Percentiles rank a stretch among this genome's conserved stretches.
phyloP scores from a whole-genome alignment of 35 echinoderm and acorn worm species.

The Ophioderma brevispina region DNA sequence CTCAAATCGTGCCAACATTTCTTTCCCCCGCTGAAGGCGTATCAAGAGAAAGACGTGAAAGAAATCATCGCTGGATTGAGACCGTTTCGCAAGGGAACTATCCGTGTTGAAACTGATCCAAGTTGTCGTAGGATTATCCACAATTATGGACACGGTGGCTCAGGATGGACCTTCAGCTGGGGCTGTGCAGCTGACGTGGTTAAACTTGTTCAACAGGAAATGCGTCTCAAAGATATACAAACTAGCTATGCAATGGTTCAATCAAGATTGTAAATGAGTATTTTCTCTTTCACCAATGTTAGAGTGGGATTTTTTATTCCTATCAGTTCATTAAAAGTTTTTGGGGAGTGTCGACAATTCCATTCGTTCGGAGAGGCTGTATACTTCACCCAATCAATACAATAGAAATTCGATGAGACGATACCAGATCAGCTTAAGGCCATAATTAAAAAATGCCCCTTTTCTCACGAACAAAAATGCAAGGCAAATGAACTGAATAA shows the following conservation, averaged over 20 bases:
- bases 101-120: conserved; percentile 14
- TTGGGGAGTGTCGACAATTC: too few species aligned
- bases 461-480: too few species aligned
- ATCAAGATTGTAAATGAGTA: neutral
- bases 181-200: neutral
- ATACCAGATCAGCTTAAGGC: too few species aligned
- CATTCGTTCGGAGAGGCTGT: too few species aligned
- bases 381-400: too few species aligned
- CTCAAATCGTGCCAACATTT: neutral
- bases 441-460: too few species aligned
- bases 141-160: conserved; percentile 15
- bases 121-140: conserved; percentile 19
- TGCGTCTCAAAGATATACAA: neutral
- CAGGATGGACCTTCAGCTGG: conserved; percentile 14
- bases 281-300: too few species aligned
- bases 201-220: neutral
- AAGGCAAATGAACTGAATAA: too few species aligned
- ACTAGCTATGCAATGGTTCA: neutral
- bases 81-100: neutral
- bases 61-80: conserved; percentile 12
- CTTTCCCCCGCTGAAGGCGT: neutral
- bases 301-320: too few species aligned
- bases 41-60: conserved; percentile 2
- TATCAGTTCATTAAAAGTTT: too few species aligned
- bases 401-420: too few species aligned